Percentiles rank a stretch among this genome's conserved stretches.
Conservation (phyloP, 2,113 vertebrate genomes). For the Hoplias malabaricus region DNA sequence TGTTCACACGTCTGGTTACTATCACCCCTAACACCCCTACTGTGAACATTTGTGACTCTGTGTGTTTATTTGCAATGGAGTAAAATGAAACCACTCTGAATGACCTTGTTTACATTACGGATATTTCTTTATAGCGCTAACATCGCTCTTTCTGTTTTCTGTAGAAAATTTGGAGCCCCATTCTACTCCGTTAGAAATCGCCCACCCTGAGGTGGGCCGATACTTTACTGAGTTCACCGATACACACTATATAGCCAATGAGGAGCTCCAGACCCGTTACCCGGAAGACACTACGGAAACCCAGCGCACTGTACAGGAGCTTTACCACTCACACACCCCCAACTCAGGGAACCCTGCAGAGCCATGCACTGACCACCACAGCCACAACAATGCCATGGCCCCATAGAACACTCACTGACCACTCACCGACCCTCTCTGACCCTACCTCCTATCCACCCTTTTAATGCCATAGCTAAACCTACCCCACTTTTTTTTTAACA, state of each 20-base stretch:
- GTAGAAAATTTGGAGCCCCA: conserved; percentile 93
- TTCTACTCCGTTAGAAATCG: conserved; percentile 85
- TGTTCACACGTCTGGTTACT: too few species aligned
- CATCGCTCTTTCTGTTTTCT: conserved; percentile 7
- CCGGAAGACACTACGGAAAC: conserved; percentile 85
- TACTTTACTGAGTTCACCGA: conserved; percentile 90
- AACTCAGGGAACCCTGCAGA: conserved; percentile 39
- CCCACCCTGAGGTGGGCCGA: conserved; percentile 90
- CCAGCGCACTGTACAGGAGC: conserved; percentile 75
- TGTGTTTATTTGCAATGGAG: too few species aligned
- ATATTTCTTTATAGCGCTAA: too few species aligned
- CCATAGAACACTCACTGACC: conserved; percentile 45
- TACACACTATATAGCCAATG: conserved; percentile 85
- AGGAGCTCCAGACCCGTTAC: conserved; percentile 86
- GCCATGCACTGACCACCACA: conserved; percentile 53
- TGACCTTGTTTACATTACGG: too few species aligned
- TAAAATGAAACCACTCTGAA: too few species aligned
- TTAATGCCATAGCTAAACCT: neutral
- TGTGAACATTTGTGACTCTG: too few species aligned
- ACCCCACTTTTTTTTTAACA: neutral
- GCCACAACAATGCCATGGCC: conserved; percentile 46
- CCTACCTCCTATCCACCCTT: neutral
- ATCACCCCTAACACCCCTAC: too few species aligned
- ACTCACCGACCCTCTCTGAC: neutral
- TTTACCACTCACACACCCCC: conserved; percentile 73